phyloP scores from a whole-genome alignment of 2,888 invertebrate species.

The Hylaea fasciaria region DNA sequence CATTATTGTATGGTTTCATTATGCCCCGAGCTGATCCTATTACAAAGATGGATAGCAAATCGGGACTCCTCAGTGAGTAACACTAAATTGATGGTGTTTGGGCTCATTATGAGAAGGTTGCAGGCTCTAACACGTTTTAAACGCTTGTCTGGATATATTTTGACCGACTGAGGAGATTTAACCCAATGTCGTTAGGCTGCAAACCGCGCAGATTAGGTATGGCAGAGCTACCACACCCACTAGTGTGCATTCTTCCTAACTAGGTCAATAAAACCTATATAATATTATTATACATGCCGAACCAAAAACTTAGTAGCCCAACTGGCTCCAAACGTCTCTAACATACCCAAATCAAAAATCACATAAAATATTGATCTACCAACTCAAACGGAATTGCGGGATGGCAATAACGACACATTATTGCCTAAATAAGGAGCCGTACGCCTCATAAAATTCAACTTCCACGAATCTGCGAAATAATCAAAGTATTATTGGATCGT shows the following conservation, averaged over 20 bases:
- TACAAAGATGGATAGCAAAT: too few species aligned
- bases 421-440: conserved; percentile 74
- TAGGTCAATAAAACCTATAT: conserved; percentile 1
- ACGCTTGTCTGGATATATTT: too few species aligned
- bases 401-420: conserved; percentile 69
- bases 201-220: too few species aligned
- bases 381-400: conserved; percentile 54
- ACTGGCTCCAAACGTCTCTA: conserved; percentile 19
- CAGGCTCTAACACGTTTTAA: too few species aligned
- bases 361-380: conserved; percentile 57
- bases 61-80: too few species aligned
- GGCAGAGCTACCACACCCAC: too few species aligned
- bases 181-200: too few species aligned
- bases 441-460: conserved; percentile 76
- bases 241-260: too few species aligned
- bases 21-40: too few species aligned
- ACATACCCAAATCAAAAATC: conserved; percentile 38
- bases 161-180: too few species aligned
- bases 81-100: too few species aligned
- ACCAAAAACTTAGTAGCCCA: conserved; percentile 11
- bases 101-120: neutral
- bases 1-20: too few species aligned
- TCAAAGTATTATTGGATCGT: conserved; percentile 80
- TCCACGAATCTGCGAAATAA: conserved; percentile 79
- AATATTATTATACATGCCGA: conserved; percentile 4